phyloP scores from a whole-genome alignment of 1,140 invertebrate species.

The Samia ricini region DNA sequence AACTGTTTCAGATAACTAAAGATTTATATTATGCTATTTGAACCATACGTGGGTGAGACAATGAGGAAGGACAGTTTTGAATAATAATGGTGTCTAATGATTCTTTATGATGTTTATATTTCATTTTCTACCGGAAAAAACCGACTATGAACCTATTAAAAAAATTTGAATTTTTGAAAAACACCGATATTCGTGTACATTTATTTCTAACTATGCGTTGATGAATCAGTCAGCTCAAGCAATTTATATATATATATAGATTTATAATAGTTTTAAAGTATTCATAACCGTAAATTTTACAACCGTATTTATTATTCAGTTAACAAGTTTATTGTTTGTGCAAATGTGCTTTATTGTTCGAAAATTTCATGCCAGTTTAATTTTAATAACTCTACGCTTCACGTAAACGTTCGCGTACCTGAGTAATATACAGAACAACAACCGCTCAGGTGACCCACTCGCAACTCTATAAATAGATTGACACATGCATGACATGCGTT shows the following conservation, averaged over 20 bases:
- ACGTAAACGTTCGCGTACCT: background rate
- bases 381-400: background rate
- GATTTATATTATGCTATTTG: background rate
- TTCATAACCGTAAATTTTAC: background rate
- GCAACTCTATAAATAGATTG: slow-evolving; percentile 52
- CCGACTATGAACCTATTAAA: no score
- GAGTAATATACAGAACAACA: background rate
- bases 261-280: no score
- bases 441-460: slow-evolving; percentile 51
- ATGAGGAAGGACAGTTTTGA: background rate
- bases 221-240: no score
- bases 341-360: background rate
- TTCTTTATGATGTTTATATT: no score
- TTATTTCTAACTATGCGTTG: no score
- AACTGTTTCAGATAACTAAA: slow-evolving; percentile 3
- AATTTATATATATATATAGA: no score
- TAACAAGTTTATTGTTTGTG: background rate
- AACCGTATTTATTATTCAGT: background rate
- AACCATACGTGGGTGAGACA: background rate
- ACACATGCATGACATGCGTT: slow-evolving; percentile 53
- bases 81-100: background rate
- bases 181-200: no score
- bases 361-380: background rate
- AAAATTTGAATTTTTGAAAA: no score
- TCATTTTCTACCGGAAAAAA: no score